Evolutionary conservation across 2,113 vertebrate genomes (phyloP).

Genomic region (Pluvianellus socialis): DNA sequence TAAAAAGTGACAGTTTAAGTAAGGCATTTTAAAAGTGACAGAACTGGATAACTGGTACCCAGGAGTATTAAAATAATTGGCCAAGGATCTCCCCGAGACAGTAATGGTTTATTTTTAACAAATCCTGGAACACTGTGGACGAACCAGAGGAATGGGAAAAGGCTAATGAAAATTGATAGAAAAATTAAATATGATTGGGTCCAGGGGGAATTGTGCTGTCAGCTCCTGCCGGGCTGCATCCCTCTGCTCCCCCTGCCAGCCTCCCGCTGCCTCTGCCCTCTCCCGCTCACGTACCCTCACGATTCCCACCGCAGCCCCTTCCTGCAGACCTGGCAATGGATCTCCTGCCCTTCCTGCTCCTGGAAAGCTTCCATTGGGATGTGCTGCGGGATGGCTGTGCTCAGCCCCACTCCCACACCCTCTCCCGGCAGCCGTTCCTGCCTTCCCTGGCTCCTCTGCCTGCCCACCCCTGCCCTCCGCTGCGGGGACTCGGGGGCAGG

Average conservation of each 20-base stretch:
- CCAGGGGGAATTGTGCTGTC: neutral
- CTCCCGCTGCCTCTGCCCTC: neutral
- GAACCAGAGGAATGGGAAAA: neutral
- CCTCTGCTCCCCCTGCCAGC: neutral
- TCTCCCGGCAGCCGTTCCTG: neutral
- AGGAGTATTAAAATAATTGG: slow-evolving; percentile 60
- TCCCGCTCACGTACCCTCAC: accelerated
- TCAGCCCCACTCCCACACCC: neutral
- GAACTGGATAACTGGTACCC: slow-evolving; percentile 36
- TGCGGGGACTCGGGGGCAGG: neutral
- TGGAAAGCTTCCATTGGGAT: neutral
- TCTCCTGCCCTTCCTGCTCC: neutral
- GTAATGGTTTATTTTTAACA: slow-evolving; percentile 43
- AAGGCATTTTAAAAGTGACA: neutral
- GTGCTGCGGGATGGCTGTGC: accelerated
- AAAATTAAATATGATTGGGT: slow-evolving; percentile 21
- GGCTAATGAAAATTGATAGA: slow-evolving; percentile 28
- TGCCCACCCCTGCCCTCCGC: neutral
- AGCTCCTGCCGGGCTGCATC: neutral
- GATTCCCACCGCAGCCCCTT: neutral
- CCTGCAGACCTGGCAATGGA: accelerated
- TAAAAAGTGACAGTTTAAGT: slow-evolving; percentile 23
- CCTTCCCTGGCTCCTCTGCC: neutral
- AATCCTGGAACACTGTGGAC: neutral
- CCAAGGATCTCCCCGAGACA: neutral